Evolutionary conservation across 2,888 invertebrate genomes (phyloP).

Genomic region (Pilophorus perplexus): DNA sequence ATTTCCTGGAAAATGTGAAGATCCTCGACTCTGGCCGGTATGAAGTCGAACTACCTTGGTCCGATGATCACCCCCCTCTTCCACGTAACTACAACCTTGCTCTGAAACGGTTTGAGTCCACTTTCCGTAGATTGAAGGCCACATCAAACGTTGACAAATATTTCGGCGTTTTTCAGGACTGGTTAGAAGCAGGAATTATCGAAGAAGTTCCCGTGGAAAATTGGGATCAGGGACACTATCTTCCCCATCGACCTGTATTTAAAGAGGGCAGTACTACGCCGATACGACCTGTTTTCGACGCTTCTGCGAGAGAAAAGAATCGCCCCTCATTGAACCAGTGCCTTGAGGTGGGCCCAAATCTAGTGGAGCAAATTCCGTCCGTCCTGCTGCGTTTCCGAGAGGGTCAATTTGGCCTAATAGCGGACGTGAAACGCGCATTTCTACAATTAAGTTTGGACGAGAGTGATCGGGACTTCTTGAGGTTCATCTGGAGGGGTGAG

Average conservation of each 20-base stretch:
- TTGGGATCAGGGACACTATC: constrained; percentile 24
- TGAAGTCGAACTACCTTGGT: constrained; percentile 51
- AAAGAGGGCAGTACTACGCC: constrained; percentile 43
- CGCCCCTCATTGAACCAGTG: constrained; percentile 47
- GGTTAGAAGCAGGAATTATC: constrained; percentile 49
- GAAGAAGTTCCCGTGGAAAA: constrained; percentile 47
- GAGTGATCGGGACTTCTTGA: constrained; percentile 48
- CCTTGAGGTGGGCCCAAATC: constrained; percentile 46
- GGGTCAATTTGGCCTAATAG: constrained; percentile 38
- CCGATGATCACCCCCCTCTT: constrained; percentile 50
- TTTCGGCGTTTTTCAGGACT: constrained; percentile 49
- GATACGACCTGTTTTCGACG: constrained; percentile 47
- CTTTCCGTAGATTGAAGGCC: constrained; percentile 46
- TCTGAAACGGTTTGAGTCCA: constrained; percentile 48
- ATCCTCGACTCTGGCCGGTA: constrained; percentile 49
- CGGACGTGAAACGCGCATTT: constrained; percentile 50
- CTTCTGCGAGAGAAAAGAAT: constrained; percentile 39
- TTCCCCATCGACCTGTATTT: constrained; percentile 24
- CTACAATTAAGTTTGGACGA: constrained; percentile 48
- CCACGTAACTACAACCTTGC: constrained; percentile 48
- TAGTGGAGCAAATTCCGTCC: constrained; percentile 46
- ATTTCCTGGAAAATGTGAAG: constrained; percentile 48
- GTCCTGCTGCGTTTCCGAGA: constrained; percentile 40
- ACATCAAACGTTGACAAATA: constrained; percentile 47
- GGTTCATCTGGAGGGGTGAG: background rate